A percentile compares a stretch with the other conserved stretches of the same genome.
These are phyloP conservation scores for Apostichopus parvimensis DNA, from an alignment of 35 echinoderm and acorn worm genomes.

Conservation along the genomic window DNA sequence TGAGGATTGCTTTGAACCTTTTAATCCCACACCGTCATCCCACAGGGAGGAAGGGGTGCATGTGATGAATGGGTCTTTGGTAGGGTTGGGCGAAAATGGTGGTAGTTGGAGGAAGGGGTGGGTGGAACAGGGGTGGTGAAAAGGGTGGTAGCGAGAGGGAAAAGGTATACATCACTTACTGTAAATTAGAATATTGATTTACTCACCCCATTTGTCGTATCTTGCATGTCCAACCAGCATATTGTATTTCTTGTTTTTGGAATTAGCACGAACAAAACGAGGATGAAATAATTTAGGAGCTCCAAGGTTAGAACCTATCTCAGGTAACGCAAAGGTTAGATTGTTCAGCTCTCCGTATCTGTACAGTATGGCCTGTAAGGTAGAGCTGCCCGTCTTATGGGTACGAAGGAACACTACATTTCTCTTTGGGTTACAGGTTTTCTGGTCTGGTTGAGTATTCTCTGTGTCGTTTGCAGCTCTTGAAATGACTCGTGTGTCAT, in stretches of 20 bases:
- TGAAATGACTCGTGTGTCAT: too few species aligned
- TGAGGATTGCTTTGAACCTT: too few species aligned
- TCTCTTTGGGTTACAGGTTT: slow-evolving; percentile 15
- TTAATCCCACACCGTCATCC: too few species aligned
- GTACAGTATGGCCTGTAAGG: slow-evolving; percentile 10
- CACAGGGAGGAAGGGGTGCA: too few species aligned
- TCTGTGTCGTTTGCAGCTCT: not conserved
- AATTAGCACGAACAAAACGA: not conserved
- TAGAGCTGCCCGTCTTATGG: slow-evolving; percentile 35
- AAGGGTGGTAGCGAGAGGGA: too few species aligned
- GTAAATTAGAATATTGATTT: not conserved
- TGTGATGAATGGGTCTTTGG: too few species aligned
- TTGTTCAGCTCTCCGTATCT: slow-evolving; percentile 11
- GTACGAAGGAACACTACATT: slow-evolving; percentile 24
- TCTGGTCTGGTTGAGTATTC: not conserved
- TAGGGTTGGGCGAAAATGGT: too few species aligned
- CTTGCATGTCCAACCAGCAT: slow-evolving; percentile 5
- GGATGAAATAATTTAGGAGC: slow-evolving; percentile 11
- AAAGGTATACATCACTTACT: too few species aligned
- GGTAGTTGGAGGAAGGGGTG: too few species aligned
- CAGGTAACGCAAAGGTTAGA: slow-evolving; percentile 26
- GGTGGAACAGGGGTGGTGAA: too few species aligned
- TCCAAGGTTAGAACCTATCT: slow-evolving; percentile 12
- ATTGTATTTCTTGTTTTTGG: slow-evolving; percentile 23
- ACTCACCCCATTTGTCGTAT: not conserved